These are phyloP conservation scores for Orthonychiurus folsomi DNA, from an alignment of 2,888 invertebrate species.

Conservation along the genomic window DNA sequence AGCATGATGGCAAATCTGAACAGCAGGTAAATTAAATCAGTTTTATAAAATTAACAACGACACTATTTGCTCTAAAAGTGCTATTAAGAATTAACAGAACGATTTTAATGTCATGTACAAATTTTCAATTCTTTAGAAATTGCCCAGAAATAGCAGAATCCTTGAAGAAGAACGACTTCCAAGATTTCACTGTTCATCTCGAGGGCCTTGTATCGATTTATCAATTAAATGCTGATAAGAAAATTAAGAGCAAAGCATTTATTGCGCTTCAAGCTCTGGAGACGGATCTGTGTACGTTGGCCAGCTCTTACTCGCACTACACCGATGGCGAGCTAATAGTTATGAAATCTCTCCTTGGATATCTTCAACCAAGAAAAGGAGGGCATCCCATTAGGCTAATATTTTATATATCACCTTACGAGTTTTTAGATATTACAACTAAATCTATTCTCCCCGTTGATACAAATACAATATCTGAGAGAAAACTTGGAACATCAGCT, in stretches of 20 bases:
- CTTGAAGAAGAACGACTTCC: constrained; percentile 74
- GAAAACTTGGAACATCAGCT: constrained; percentile 72
- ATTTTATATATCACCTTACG: constrained; percentile 89
- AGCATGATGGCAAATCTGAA: constrained; percentile 75
- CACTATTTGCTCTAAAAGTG: constrained; percentile 6
- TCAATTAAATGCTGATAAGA: constrained; percentile 87
- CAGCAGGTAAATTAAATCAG: constrained; percentile 44
- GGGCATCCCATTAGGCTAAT: constrained; percentile 89
- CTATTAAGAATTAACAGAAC: not conserved
- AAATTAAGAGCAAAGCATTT: constrained; percentile 86
- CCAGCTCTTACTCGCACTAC: constrained; percentile 32
- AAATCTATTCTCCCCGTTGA: constrained; percentile 59
- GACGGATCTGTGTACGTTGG: constrained; percentile 60
- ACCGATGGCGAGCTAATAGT: constrained; percentile 33
- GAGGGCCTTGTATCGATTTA: constrained; percentile 84
- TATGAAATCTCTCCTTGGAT: constrained; percentile 74
- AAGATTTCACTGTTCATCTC: constrained; percentile 84
- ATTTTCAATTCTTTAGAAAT: constrained; percentile 50
- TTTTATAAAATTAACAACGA: not conserved
- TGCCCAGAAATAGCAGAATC: constrained; percentile 80
- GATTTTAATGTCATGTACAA: constrained; percentile 1
- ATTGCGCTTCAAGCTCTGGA: constrained; percentile 85
- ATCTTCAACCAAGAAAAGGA: constrained; percentile 69
- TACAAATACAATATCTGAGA: constrained; percentile 53
- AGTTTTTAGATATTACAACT: constrained; percentile 67